Evolutionary conservation across 2,888 invertebrate species (phyloP), one percentile per base, ranked within the genome.

Genomic region (Teinopalpus imperialis): DNA sequence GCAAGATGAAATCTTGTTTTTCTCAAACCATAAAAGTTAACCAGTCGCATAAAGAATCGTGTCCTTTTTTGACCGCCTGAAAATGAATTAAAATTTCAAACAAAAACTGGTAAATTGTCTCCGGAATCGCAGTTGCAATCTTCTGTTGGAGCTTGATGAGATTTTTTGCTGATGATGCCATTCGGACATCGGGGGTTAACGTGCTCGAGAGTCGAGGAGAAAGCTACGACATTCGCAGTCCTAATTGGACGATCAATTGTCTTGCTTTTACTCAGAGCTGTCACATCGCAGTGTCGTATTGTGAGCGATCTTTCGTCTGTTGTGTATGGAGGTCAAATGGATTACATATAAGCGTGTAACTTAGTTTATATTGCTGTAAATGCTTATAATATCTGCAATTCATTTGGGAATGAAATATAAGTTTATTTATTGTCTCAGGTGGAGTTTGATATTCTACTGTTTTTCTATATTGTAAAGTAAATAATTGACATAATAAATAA

Each of bases 101-200:
- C 66, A 79, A 81, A 80, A 81, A 80, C 64, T 65, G 64, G 76
- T 80, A 80, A 46, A 81, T 75, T 75, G 71, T 66, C 63, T 63
- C 61, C 64, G 64, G 66, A 66, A 74, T 66, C 69, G 69, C 66
- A 56, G 69, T 61, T 66, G 78, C 73, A 79, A 81, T 80, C 78
- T 80, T 69, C 67, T 68, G 66, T 57, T 56, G 56, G 52, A 43
- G 49, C 54, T 60, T 67, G 67, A 66, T 69, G 66, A 50, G 39
- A 69, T 76, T 80, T 61, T 81, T 79, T 75, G 69, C 56, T 45
- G 43, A 40, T 49, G 43, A 49, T 50, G 52, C 51, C 51, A 46
- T 54, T 53, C 53, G 54, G 64, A 58, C 48, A 54, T 52, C 53
- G 57, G 54, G 46, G 48, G 48, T 46, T 35, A 31, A 35, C 36